Conservation (phyloP, 2,113 vertebrate genomes). For the Seriola aureovittata region DNA sequence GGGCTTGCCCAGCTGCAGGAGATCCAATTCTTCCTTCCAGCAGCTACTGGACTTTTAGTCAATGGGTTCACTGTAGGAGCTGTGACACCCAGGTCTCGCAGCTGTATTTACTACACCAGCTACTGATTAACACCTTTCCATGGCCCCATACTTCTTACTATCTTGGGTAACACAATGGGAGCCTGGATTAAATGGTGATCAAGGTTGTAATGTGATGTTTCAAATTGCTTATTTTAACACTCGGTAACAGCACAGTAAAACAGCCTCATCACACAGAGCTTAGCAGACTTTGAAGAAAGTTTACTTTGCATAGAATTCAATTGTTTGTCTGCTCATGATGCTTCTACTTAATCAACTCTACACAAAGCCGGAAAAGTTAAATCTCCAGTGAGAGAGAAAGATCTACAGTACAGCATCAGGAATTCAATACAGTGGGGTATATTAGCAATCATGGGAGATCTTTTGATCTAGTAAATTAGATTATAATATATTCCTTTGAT, state of each 20-base stretch:
- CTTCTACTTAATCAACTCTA: conserved; percentile 48
- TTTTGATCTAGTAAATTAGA: conserved; percentile 84
- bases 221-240: conserved; percentile 36
- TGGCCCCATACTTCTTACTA: conserved; percentile 3
- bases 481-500: conserved; percentile 85
- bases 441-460: conserved; percentile 79
- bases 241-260: conserved; percentile 18
- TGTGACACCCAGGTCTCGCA: conserved; percentile 54
- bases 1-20: conserved; percentile 64
- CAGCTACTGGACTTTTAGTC: conserved; percentile 65
- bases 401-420: conserved; percentile 73
- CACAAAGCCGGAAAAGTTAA: conserved; percentile 53
- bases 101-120: conserved; percentile 55
- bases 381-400: conserved; percentile 70
- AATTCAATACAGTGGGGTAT: conserved; percentile 77
- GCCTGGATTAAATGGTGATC: conserved; percentile 28
- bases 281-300: conserved; percentile 65
- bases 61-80: conserved; percentile 47
- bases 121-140: conserved; percentile 45
- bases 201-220: conserved; percentile 27
- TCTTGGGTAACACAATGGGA: conserved; percentile 22
- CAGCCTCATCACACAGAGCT: conserved; percentile 34
- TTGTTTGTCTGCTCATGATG: conserved; percentile 62
- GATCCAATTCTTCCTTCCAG: conserved; percentile 62
- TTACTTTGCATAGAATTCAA: conserved; percentile 62